Conservation (phyloP, 2,113 vertebrate genomes). For the Takifugu bimaculatus region DNA sequence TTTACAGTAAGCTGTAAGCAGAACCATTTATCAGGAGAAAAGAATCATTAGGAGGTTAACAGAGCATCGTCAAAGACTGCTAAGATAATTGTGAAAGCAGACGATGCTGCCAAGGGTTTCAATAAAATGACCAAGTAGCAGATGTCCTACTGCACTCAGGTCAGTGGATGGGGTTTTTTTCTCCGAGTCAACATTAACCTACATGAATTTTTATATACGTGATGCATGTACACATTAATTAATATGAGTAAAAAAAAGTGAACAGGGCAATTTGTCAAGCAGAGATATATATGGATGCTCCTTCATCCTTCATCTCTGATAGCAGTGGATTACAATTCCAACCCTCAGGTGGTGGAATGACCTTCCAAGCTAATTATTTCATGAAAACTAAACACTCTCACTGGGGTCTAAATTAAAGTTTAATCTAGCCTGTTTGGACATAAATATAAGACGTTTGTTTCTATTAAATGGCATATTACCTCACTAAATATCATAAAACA, state of each 20-base stretch:
- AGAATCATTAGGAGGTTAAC: conserved; percentile 37
- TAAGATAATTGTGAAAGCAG: conserved; percentile 32
- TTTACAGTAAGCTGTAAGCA: conserved; percentile 42
- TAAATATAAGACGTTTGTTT: neutral
- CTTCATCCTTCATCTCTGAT: conserved; percentile 21
- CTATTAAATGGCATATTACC: too few species aligned
- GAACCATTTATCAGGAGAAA: conserved; percentile 45
- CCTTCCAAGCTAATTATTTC: conserved; percentile 70
- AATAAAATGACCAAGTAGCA: conserved; percentile 17
- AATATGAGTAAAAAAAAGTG: conserved; percentile 36
- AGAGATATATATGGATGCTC: conserved; percentile 60
- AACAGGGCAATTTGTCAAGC: conserved; percentile 38
- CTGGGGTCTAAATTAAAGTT: conserved; percentile 55
- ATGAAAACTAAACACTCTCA: conserved; percentile 53
- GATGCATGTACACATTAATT: conserved; percentile 51
- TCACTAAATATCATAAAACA: too few species aligned
- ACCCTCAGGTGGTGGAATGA: conserved; percentile 59
- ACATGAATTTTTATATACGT: conserved; percentile 40
- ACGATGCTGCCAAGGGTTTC: conserved; percentile 35
- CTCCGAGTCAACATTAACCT: conserved; percentile 10
- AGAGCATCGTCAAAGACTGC: conserved; percentile 18
- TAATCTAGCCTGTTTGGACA: conserved; percentile 19
- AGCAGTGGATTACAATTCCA: conserved; percentile 43
- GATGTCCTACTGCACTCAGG: conserved; percentile 41
- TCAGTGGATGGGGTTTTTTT: conserved; percentile 16